Evolutionary conservation across 2,888 invertebrate genomes (phyloP).

Genomic region (Xanthostigma xanthostigma): DNA sequence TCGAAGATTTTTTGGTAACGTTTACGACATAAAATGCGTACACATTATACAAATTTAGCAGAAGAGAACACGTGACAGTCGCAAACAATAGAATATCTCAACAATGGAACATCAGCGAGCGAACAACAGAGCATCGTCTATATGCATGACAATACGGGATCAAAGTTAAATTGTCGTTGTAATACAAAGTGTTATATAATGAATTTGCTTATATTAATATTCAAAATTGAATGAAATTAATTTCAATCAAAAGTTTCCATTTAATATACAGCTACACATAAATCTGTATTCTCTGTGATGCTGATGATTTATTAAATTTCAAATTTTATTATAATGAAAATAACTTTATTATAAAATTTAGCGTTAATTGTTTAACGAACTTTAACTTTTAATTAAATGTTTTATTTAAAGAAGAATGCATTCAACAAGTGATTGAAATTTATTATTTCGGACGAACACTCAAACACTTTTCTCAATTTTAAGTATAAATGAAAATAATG

Average conservation of each 20-base stretch:
- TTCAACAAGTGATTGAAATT: too few species aligned
- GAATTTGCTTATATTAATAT: constrained; percentile 8
- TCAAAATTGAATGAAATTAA: constrained; percentile 1
- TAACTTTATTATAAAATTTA: too few species aligned
- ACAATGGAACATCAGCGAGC: not conserved
- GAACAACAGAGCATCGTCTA: not conserved
- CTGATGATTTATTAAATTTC: constrained; percentile 1
- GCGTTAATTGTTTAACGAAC: too few species aligned
- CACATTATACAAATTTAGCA: too few species aligned
- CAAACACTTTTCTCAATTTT: too few species aligned
- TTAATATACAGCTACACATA: not conserved
- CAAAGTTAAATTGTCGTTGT: constrained; percentile 2
- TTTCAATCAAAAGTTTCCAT: not conserved
- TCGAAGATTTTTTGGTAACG: too few species aligned
- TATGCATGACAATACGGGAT: constrained; percentile 7
- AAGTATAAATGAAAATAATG: too few species aligned
- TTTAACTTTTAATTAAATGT: too few species aligned
- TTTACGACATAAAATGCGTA: too few species aligned
- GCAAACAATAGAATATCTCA: constrained; percentile 4
- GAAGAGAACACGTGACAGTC: too few species aligned
- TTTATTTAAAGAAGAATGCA: too few species aligned
- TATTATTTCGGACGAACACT: too few species aligned
- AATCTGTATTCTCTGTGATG: not conserved
- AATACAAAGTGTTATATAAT: not conserved
- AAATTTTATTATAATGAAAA: not conserved